Percentiles rank a stretch among this genome's conserved stretches.
phyloP scores from a whole-genome alignment of 1,140 invertebrate genomes.

The Tribolium madens region DNA sequence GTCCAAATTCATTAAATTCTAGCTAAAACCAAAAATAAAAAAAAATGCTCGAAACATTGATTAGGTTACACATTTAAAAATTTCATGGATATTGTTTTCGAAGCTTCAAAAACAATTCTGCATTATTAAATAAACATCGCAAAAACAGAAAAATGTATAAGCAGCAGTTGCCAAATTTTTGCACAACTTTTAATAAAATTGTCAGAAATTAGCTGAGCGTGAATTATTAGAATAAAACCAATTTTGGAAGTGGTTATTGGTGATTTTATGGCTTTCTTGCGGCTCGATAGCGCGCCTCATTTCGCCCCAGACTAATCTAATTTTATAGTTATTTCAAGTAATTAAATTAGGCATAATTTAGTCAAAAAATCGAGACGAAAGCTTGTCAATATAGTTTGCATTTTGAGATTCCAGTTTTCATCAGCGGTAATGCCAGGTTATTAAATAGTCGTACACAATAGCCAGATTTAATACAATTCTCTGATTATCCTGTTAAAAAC shows the following conservation, averaged over 20 bases:
- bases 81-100: no score
- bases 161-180: neutral
- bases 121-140: no score
- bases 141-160: no score
- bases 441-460: neutral
- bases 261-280: neutral
- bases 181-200: neutral
- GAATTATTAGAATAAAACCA: neutral
- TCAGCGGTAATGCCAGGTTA: neutral
- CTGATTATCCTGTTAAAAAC: neutral
- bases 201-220: neutral
- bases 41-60: no score
- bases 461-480: neutral
- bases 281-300: neutral
- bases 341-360: neutral
- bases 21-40: no score
- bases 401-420: neutral
- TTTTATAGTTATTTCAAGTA: slow-evolving; percentile 3
- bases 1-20: no score
- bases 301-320: neutral
- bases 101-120: no score
- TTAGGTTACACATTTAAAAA: no score
- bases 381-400: neutral
- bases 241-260: neutral
- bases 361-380: neutral